Base-by-base conservation (phyloP, 1,140 invertebrate species). In the Caenorhabditis inopinata region DNA sequence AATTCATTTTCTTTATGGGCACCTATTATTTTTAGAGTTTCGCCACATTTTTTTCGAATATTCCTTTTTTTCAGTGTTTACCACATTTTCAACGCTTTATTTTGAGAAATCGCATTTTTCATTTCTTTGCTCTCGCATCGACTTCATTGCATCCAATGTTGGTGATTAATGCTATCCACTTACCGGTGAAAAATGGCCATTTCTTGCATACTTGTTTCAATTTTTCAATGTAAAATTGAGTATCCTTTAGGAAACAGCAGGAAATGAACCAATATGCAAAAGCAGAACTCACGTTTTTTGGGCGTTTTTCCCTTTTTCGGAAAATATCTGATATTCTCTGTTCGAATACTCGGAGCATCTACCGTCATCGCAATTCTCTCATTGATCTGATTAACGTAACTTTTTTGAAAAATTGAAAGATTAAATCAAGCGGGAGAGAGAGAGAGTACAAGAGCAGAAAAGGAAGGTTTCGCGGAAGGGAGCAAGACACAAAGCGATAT, bases 291-390 rank as follows among this genome's bases (percentile, higher is more conserved):
- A 81, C 79, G 73, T 45, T 75, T 76, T 23, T 58, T 75, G 18
- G 73, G 80, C 7, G 51, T n/a, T 51, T 81, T 77, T 35, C 80
- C 80, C 74, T 81, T 81, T 29, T 77, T 76, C 11, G 80, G 80
- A 74, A 81, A 81, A 75, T 77, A 77, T 58, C 80, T 32, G 75
- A 81, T 76, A 51, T 81, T 81, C 47, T 81, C 80, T 21, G 80
- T 76, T 49, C 80, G 81, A 32, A 81, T 81, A 68, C 49, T 62
- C 27, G 80, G 80, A 23, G 80, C 80, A 16, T 81, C 80, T 42
- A 81, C 74, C 23, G 78, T 75, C 80, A 81, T 81, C 53, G 48
- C 80, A 21, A 49, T 51, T 35, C 74, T 78, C 32, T 51, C 74
- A 76, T 79, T 58, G 68, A 79, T 79, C 78, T 79, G 78, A 42